Evolutionary conservation across 2,113 vertebrate genomes (phyloP).

Genomic region (Sturnus vulgaris): DNA sequence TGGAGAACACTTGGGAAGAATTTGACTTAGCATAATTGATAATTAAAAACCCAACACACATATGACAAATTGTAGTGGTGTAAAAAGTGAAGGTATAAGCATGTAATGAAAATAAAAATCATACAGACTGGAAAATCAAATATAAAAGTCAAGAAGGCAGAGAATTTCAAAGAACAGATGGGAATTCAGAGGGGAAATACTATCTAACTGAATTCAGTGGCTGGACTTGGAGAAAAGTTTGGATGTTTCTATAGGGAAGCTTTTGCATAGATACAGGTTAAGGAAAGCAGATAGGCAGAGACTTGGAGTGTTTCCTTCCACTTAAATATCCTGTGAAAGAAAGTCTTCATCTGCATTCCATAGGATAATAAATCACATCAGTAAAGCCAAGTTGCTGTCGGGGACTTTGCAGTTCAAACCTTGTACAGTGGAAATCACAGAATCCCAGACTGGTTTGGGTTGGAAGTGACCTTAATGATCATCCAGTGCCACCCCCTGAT

Average conservation of each 20-base stretch:
- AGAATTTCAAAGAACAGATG: neutral
- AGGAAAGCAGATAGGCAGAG: neutral
- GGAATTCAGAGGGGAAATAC: neutral
- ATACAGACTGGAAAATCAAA: neutral
- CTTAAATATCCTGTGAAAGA: neutral
- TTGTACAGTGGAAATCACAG: neutral
- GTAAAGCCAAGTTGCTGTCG: neutral
- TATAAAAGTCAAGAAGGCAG: neutral
- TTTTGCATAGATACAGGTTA: neutral
- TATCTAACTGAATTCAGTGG: neutral
- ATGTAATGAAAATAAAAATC: neutral
- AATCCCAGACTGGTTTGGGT: neutral
- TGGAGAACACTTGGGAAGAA: neutral
- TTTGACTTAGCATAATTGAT: neutral
- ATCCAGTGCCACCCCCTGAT: neutral
- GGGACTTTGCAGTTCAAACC: neutral
- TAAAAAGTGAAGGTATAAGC: neutral
- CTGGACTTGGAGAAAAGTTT: neutral
- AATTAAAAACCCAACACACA: neutral
- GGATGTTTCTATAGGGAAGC: fast-evolving
- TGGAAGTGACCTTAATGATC: neutral
- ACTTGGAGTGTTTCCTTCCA: neutral
- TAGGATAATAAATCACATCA: neutral
- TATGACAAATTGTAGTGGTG: neutral
- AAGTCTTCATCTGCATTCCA: fast-evolving